Conservation (phyloP, 2,888 invertebrate species). For the Sympetrum striolatum region DNA sequence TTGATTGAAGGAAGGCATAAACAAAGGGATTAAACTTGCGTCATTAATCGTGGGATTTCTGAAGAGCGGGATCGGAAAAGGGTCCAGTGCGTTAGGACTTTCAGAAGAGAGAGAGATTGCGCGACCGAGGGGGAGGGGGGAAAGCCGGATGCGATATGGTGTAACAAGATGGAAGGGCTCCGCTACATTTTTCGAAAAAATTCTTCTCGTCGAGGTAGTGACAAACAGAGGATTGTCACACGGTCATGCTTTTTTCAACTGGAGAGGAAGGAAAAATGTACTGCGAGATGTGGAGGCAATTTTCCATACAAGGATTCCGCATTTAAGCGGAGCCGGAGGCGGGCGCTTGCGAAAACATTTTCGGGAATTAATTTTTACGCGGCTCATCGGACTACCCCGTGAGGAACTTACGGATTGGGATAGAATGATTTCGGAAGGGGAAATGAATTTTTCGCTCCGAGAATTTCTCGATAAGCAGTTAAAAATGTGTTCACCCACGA, state of each 20-base stretch:
- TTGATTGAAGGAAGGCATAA: constrained; percentile 44
- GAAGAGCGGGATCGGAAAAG: neutral
- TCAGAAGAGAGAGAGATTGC: neutral
- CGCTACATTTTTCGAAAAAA: neutral
- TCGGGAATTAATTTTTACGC: neutral
- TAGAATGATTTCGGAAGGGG: no score
- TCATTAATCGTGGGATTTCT: constrained; percentile 44
- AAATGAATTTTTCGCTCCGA: no score
- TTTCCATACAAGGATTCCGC: neutral
- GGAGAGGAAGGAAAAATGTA: neutral
- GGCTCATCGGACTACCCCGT: neutral
- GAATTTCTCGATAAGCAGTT: no score
- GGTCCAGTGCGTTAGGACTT: neutral
- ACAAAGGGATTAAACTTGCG: constrained; percentile 38
- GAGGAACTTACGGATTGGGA: no score
- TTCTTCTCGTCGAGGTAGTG: constrained; percentile 10
- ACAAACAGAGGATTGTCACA: constrained; percentile 37
- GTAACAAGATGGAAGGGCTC: constrained; percentile 40
- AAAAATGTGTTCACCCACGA: no score
- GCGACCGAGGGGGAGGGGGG: neutral
- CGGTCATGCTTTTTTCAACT: neutral
- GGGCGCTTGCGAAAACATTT: neutral
- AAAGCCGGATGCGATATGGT: constrained; percentile 22
- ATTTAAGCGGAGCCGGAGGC: neutral
- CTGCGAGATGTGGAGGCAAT: neutral